A percentile compares a stretch with the other conserved stretches of the same genome.
These are phyloP conservation scores for Elysia crispata DNA, from an alignment of 2,888 invertebrate genomes.

Conservation along the genomic window DNA sequence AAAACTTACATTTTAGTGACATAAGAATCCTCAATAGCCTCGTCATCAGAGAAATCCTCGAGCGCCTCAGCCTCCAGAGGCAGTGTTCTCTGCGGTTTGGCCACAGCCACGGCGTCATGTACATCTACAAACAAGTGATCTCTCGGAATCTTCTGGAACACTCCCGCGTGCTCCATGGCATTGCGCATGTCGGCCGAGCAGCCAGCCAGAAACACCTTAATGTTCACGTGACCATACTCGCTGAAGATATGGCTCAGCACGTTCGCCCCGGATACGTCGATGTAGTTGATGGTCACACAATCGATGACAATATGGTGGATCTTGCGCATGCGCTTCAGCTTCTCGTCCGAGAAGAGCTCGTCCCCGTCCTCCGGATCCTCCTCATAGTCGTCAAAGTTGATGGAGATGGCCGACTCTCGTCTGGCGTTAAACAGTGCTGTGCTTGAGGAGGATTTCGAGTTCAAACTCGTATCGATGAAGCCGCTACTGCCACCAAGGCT, in stretches of 20 bases:
- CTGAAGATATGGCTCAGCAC: constrained; percentile 66
- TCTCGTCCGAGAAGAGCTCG: constrained; percentile 63
- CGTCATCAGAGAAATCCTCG: constrained; percentile 68
- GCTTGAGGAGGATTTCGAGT: not conserved
- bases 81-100: constrained; percentile 59
- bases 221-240: constrained; percentile 69
- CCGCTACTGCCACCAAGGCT: not conserved
- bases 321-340: constrained; percentile 63
- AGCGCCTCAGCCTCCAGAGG: constrained; percentile 58
- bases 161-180: constrained; percentile 65
- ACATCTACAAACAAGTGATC: constrained; percentile 65
- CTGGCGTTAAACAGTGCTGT: constrained; percentile 4
- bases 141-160: constrained; percentile 64
- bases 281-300: constrained; percentile 67
- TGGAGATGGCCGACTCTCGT: constrained; percentile 48
- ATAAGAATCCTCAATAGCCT: constrained; percentile 69
- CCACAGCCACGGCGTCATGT: constrained; percentile 65
- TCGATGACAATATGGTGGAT: constrained; percentile 70
- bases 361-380: constrained; percentile 66
- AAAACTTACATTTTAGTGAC: constrained; percentile 52
- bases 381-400: constrained; percentile 52
- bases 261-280: constrained; percentile 71
- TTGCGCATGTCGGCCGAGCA: constrained; percentile 61
- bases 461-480: constrained; percentile 9
- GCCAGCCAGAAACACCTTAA: constrained; percentile 66